Evolutionary conservation across 1,140 invertebrate genomes (phyloP).

Genomic region (Tetragnatha versicolor): DNA sequence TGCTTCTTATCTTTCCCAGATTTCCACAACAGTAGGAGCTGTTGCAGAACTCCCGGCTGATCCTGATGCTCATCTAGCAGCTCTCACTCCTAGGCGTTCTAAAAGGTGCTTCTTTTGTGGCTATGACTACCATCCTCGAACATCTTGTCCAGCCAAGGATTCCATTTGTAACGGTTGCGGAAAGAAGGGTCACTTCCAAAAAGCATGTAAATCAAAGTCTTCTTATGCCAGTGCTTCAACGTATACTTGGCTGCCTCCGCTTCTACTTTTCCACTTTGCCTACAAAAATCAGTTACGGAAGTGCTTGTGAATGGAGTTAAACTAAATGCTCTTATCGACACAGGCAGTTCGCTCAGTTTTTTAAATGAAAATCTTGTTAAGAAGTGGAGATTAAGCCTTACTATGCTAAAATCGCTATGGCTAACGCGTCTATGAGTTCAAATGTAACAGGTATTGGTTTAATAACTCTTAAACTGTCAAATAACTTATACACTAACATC

Average conservation of each 20-base stretch:
- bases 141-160: conserved; percentile 3
- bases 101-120: background rate
- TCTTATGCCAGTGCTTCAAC: background rate
- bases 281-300: background rate
- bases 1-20: background rate
- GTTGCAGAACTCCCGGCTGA: background rate
- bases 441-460: background rate
- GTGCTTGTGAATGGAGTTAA: background rate
- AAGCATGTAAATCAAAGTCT: conserved; percentile 18
- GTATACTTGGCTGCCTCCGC: background rate
- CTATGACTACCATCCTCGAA: background rate
- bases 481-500: background rate
- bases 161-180: background rate
- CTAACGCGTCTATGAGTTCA: background rate
- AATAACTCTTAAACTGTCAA: background rate
- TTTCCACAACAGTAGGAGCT: background rate
- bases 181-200: conserved; percentile 11
- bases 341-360: conserved; percentile 7
- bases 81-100: background rate
- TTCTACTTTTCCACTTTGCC: background rate
- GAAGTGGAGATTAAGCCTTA: background rate
- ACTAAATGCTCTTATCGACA: conserved; percentile 13
- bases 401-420: background rate
- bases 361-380: background rate
- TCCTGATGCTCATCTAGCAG: background rate